Base-by-base conservation (phyloP, 2,888 invertebrate species). In the Agrochola litura region DNA sequence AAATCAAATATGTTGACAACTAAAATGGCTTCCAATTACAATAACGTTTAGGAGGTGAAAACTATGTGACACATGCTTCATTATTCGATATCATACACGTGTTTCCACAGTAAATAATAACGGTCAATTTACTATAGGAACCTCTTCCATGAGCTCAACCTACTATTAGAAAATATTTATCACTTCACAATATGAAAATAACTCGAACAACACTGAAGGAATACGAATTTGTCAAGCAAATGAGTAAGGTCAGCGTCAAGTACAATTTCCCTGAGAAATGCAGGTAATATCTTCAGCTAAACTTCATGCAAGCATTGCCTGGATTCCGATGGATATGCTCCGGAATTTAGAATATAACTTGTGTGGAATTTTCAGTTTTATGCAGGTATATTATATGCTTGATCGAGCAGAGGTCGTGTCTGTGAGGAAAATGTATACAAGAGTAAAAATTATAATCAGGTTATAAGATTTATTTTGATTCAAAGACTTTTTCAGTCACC, bases 221-320 rank as follows among this genome's bases (percentile, higher is more conserved):
- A 75, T 67, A 69, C 49, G 67, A 71, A 76, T 84, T 54, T 71
- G 19, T 64, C 65, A 54, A 25, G 25, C 60, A 67, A 72, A 79
- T 58, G 54, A 41, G 54, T 61, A 73, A 77, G 76, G 69, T 87
- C 82, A 85, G 52, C 37, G 19, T 64, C 75, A 75, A 54, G 8
- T 71, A 65, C 66, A 76, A 85, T 85, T 84, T 70, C 1, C 25
- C 10, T 82, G 88, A 84, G 76, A 89, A 82, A 89, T 86, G 84
- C 85, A 86, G 71, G 87, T 86, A 89, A 90, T 85, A 90, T 88
- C 81, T 86, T 77, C 79, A 79, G 72, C 41, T 72, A 63, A 77
- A 76, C 76, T 83, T 73, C 68, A 86, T 86, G 81, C 84, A 79
- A 81, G 73, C 87, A 73, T 89, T 81, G 74, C 67, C 49, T n/a